Conservation (phyloP, 2,888 invertebrate genomes). For the Thereva unica region DNA sequence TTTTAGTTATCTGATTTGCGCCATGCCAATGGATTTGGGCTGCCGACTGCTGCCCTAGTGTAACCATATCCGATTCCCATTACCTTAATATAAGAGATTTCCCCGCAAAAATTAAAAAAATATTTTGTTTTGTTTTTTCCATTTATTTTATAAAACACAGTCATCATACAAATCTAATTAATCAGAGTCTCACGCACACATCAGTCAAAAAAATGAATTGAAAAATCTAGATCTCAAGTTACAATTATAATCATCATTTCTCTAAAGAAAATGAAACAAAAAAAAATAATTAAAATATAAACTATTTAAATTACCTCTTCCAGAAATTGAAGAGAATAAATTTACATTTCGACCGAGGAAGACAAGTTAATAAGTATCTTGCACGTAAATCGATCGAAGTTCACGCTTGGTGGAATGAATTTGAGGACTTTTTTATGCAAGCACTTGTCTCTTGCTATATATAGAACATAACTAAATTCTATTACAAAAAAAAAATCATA, state of each 20-base stretch:
- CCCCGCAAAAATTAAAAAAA: too few relatives aligned
- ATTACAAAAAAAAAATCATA: conserved; percentile 14
- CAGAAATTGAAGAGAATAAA: conserved; percentile 32
- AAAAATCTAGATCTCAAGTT: conserved; percentile 25
- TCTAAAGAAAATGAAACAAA: conserved; percentile 17
- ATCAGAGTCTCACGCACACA: conserved; percentile 35
- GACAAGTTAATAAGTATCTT: neutral
- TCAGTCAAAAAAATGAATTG: conserved; percentile 37
- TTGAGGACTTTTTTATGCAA: conserved; percentile 10
- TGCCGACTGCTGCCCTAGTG: too few relatives aligned
- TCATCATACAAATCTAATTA: conserved; percentile 33
- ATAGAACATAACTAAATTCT: conserved; percentile 14
- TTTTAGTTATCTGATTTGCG: too few relatives aligned
- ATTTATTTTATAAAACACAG: conserved; percentile 40
- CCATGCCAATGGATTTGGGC: too few relatives aligned
- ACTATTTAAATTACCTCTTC: conserved; percentile 26
- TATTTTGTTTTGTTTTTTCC: too few relatives aligned
- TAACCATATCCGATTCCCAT: too few relatives aligned
- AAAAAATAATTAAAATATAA: conserved; percentile 11
- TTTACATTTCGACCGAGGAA: conserved; percentile 9
- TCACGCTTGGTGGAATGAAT: conserved; percentile 20
- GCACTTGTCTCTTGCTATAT: conserved; percentile 2
- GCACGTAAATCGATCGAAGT: neutral
- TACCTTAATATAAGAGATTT: too few relatives aligned
- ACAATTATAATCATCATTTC: conserved; percentile 29